Conservation (phyloP, 2,797 vertebrate species). For the Karalla daura region DNA sequence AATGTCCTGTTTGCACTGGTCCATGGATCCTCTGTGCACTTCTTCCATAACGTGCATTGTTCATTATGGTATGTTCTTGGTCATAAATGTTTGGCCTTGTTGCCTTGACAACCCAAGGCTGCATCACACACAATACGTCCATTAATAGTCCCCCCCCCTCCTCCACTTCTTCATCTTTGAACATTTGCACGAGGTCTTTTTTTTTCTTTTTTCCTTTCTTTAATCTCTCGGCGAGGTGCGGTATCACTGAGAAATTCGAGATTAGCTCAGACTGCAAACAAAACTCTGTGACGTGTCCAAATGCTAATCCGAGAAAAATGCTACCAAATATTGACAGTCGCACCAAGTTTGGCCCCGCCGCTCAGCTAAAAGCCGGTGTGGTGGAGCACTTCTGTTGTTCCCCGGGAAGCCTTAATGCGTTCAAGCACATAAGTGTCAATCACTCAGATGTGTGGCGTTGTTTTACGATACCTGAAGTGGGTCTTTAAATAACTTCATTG, state of each 20-base stretch:
- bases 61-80: constrained; percentile 77
- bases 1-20: constrained; percentile 53
- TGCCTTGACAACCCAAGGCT: constrained; percentile 67
- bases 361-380: constrained; percentile 29
- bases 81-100: constrained; percentile 76
- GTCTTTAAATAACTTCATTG: constrained; percentile 97
- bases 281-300: constrained; percentile 26
- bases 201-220: constrained; percentile 34
- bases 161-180: constrained; percentile 38
- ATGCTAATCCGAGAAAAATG: constrained; percentile 27
- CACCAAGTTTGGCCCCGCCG: constrained; percentile 14
- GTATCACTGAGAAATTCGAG: constrained; percentile 51
- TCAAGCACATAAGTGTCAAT: constrained; percentile 30
- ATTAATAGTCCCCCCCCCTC: constrained; percentile 56
- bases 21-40: constrained; percentile 66
- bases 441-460: constrained; percentile 32
- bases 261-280: constrained; percentile 48
- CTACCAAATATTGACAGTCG: constrained; percentile 48
- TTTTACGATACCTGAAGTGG: constrained; percentile 93
- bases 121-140: constrained; percentile 62
- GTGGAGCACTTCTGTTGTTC: constrained; percentile 17
- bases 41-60: constrained; percentile 76
- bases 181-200: constrained; percentile 54
- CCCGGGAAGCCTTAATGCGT: constrained; percentile 14
- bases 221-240: constrained; percentile 41